A percentile compares a stretch with the other conserved stretches of the same genome.
Evolutionary conservation across 1,140 invertebrate species (phyloP).

Genomic region (Aphelinus certus): DNA sequence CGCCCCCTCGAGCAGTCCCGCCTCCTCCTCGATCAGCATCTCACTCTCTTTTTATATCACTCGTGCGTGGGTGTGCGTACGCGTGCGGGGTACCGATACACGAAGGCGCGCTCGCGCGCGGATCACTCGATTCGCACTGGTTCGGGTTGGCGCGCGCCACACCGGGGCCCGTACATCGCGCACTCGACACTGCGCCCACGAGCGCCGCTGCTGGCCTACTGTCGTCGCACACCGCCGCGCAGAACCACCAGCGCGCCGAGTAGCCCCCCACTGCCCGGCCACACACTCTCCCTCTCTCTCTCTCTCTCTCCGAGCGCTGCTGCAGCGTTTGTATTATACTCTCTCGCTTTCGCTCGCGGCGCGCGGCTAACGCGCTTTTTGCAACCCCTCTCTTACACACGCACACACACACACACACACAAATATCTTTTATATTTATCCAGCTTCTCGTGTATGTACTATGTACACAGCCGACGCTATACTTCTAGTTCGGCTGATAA

Average conservation of each 20-base stretch:
- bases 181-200: conserved; percentile 45
- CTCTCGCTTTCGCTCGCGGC: too few species aligned
- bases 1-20: conserved; percentile 41
- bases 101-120: neutral
- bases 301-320: neutral
- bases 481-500: too few species aligned
- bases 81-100: conserved; percentile 5
- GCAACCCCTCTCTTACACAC: too few species aligned
- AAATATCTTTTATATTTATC: too few species aligned
- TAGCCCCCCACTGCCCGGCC: conserved; percentile 2
- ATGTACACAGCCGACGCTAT: too few species aligned
- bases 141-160: too few species aligned
- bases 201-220: conserved; percentile 62
- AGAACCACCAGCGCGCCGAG: neutral
- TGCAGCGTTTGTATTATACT: neutral
- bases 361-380: too few species aligned
- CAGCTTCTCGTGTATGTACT: too few species aligned
- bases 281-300: conserved; percentile 40
- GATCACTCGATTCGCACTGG: too few species aligned
- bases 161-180: conserved; percentile 43
- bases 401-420: too few species aligned
- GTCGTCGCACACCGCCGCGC: conserved; percentile 42
- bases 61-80: too few species aligned
- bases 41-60: neutral
- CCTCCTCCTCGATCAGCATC: conserved; percentile 61